Evolutionary conservation across 2,888 invertebrate genomes (phyloP).

Genomic region (Drosophila dives): DNA sequence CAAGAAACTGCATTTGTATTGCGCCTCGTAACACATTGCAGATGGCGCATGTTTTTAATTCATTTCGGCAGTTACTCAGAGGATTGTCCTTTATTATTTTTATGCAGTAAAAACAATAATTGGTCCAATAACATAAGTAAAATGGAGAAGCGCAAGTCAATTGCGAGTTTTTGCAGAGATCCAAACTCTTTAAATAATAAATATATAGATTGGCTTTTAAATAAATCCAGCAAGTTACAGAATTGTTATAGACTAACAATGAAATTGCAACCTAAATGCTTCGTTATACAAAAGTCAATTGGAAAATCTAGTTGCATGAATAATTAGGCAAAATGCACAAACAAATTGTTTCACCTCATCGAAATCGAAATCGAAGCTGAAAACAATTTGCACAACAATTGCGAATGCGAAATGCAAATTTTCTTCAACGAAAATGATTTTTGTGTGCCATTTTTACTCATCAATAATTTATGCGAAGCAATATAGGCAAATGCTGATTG

Average conservation of each 20-base stretch:
- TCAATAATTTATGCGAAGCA: constrained; percentile 51
- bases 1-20: constrained; percentile 40
- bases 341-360: constrained; percentile 26
- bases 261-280: background rate
- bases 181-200: constrained; percentile 1
- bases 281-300: constrained; percentile 18
- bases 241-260: background rate
- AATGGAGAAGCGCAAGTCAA: constrained; percentile 32
- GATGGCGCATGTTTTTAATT: constrained; percentile 76
- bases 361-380: constrained; percentile 28
- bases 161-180: constrained; percentile 12
- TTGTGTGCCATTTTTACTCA: constrained; percentile 4
- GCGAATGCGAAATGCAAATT: constrained; percentile 9
- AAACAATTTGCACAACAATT: constrained; percentile 57
- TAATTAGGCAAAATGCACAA: constrained; percentile 38
- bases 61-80: constrained; percentile 60
- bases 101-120: constrained; percentile 58
- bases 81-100: constrained; percentile 35
- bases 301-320: constrained; percentile 38
- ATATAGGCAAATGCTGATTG: constrained; percentile 5
- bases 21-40: constrained; percentile 68
- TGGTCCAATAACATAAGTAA: constrained; percentile 32
- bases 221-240: background rate
- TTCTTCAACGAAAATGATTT: background rate
- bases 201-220: background rate